These are phyloP conservation scores for Erethizon dorsatum DNA, from an alignment of 2,797 vertebrate genomes.

Conservation along the genomic window DNA sequence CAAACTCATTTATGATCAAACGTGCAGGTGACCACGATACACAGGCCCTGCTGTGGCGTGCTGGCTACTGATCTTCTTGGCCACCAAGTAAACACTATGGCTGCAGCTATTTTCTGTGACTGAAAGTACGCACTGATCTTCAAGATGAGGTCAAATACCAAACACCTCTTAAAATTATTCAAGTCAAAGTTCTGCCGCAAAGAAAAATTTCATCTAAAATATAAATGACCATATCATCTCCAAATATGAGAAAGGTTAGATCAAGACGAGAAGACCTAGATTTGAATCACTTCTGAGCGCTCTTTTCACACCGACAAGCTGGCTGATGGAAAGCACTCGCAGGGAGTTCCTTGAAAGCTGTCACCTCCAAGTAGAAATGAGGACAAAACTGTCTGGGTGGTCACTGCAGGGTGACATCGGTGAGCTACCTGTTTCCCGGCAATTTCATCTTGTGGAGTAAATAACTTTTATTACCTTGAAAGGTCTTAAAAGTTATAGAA, in stretches of 20 bases:
- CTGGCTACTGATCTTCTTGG: background rate
- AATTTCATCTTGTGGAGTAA: conserved; percentile 68
- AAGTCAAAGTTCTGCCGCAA: conserved; percentile 44
- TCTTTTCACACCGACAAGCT: conserved; percentile 14
- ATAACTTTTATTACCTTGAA: conserved; percentile 73
- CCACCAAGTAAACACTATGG: background rate
- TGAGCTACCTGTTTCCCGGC: background rate
- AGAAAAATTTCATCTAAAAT: conserved; percentile 15
- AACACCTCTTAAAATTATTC: conserved; percentile 41
- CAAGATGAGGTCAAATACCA: background rate
- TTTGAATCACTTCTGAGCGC: conserved; percentile 2
- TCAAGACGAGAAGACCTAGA: conserved; percentile 20
- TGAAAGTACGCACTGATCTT: background rate
- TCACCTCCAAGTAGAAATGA: conserved; percentile 52
- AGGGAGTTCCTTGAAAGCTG: background rate
- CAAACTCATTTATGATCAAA: conserved; percentile 28
- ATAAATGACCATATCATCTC: background rate
- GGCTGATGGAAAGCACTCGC: conserved; percentile 32
- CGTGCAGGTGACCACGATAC: background rate
- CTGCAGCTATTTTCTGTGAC: background rate
- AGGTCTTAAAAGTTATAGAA: conserved; percentile 75
- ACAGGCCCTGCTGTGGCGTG: background rate
- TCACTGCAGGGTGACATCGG: conserved; percentile 32
- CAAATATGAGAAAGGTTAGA: conserved; percentile 46
- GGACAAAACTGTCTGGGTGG: background rate